Evolutionary conservation across 1,140 invertebrate species (phyloP).

Genomic region (Trissolcus basalis): DNA sequence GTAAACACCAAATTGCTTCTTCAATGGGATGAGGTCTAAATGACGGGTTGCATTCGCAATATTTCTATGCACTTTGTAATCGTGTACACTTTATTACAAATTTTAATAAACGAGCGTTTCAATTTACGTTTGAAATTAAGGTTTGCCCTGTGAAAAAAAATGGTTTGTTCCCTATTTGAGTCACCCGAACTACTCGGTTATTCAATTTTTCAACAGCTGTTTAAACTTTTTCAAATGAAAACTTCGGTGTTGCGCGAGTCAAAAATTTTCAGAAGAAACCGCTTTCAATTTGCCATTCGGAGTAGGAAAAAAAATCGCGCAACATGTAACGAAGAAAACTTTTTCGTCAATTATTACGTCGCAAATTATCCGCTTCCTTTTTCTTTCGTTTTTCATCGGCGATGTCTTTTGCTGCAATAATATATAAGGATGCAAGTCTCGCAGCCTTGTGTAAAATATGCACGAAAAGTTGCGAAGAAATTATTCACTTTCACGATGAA

Average conservation of each 20-base stretch:
- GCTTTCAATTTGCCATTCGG: background rate
- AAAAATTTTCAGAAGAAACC: background rate
- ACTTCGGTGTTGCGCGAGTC: background rate
- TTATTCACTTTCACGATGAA: slow-evolving; percentile 54
- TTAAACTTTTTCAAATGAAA: background rate
- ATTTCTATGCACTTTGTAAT: too few relatives aligned
- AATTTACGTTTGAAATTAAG: too few relatives aligned
- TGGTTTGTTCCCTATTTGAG: too few relatives aligned
- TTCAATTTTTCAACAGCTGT: too few relatives aligned
- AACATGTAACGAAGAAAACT: slow-evolving; percentile 35
- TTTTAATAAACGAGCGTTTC: too few relatives aligned
- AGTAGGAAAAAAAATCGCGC: slow-evolving; percentile 3
- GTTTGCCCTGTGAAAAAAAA: too few relatives aligned
- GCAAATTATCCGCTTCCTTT: slow-evolving; percentile 37
- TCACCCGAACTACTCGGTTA: too few relatives aligned
- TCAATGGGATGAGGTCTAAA: too few relatives aligned
- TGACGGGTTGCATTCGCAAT: too few relatives aligned
- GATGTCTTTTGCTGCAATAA: slow-evolving; percentile 37
- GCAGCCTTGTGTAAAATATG: slow-evolving; percentile 38
- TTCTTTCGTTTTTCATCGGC: slow-evolving; percentile 13
- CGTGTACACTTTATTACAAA: too few relatives aligned
- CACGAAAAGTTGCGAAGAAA: slow-evolving; percentile 40
- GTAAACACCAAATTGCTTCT: too few relatives aligned
- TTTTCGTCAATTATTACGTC: slow-evolving; percentile 39
- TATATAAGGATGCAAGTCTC: slow-evolving; percentile 38